A percentile compares a stretch with the other conserved stretches of the same genome.
phyloP scores from a whole-genome alignment of 2,797 vertebrate species.

The Megaceryle alcyon region DNA sequence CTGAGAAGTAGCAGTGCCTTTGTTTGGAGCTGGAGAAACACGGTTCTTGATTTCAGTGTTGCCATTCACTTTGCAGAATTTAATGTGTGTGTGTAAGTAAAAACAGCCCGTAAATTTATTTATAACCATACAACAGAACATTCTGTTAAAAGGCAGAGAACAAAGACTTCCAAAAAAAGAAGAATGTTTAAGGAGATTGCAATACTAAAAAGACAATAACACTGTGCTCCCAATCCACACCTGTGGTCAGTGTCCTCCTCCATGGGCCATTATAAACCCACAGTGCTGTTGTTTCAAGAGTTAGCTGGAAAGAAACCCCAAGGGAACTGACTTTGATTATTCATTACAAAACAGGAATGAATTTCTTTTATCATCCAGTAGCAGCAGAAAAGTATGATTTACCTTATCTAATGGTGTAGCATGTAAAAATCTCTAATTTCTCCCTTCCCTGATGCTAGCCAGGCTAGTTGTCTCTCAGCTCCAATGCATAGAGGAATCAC shows the following conservation, averaged over 20 bases:
- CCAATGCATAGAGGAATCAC: background rate
- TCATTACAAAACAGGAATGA: background rate
- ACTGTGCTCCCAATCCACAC: background rate
- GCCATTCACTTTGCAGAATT: slow-evolving; percentile 10
- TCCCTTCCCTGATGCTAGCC: background rate
- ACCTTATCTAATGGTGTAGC: background rate
- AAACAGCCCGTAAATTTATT: slow-evolving; percentile 46
- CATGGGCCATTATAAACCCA: background rate
- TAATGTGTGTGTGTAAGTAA: background rate
- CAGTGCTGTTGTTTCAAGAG: background rate
- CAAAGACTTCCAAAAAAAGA: background rate
- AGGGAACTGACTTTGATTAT: background rate
- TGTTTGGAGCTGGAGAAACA: slow-evolving; percentile 32
- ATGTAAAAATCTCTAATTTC: background rate
- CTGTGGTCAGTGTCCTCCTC: background rate
- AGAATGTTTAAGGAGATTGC: background rate
- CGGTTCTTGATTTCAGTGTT: slow-evolving; percentile 41
- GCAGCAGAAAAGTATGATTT: background rate
- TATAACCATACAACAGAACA: slow-evolving; percentile 3
- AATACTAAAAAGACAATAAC: background rate
- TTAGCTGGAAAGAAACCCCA: background rate
- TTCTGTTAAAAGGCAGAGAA: slow-evolving; percentile 22
- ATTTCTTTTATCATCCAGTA: background rate
- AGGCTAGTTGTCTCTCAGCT: background rate
- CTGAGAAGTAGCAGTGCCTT: background rate